phyloP scores from a whole-genome alignment of 2,113 vertebrate genomes.

The Patagioenas fasciata region DNA sequence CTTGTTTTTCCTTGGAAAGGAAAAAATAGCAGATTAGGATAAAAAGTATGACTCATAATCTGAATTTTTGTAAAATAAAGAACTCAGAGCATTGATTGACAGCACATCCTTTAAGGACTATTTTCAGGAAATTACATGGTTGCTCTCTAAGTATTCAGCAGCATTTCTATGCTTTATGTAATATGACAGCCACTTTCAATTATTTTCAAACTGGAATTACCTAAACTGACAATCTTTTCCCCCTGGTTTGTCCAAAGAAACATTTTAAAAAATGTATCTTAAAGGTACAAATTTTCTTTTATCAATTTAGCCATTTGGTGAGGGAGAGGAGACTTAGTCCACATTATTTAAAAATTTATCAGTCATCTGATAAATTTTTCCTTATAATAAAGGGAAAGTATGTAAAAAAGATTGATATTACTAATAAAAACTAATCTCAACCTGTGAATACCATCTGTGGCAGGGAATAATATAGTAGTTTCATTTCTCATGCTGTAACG shows the following conservation, averaged over 20 bases:
- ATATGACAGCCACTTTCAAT: background rate
- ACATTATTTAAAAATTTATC: background rate
- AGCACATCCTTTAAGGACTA: background rate
- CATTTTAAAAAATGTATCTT: background rate
- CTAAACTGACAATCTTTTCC: background rate
- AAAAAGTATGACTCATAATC: background rate
- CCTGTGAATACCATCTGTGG: slow-evolving; percentile 4
- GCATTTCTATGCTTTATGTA: background rate
- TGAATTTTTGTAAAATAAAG: background rate
- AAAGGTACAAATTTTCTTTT: background rate
- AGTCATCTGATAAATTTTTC: background rate
- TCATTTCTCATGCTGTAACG: background rate
- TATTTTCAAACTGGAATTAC: slow-evolving; percentile 27
- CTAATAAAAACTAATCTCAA: slow-evolving; percentile 22
- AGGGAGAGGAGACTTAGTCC: background rate
- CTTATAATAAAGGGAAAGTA: background rate
- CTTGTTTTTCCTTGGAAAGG: background rate
- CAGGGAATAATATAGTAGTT: background rate
- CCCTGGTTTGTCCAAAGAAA: background rate
- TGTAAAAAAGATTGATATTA: background rate
- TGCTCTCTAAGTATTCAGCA: background rate
- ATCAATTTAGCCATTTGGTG: background rate
- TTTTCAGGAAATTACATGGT: slow-evolving; percentile 12
- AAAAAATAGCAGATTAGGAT: background rate
- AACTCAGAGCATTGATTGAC: background rate